Base-by-base conservation (phyloP, 1,140 invertebrate genomes). In the Lutraria rhynchaena region DNA sequence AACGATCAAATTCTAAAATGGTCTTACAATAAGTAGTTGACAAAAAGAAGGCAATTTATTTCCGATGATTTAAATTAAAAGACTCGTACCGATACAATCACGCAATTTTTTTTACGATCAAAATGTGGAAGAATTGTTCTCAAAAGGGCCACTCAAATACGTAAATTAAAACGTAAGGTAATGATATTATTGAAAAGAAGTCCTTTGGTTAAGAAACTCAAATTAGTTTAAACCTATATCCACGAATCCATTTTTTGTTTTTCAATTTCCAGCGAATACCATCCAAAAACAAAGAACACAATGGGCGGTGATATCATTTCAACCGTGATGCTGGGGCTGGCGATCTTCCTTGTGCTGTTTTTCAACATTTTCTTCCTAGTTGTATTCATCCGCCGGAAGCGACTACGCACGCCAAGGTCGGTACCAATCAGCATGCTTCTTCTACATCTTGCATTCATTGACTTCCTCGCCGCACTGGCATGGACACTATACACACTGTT, bases 401-500 rank as follows among this genome's bases (percentile, higher is more conserved):
- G 78, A 29, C 65, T 85, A 9, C 57, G 81, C 35, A 83, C 60
- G 13, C 69, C 81, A 11, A 37, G 57, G 1, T 77, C 71, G 27
- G n/a, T 49, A 15, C 78, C 76, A 46, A 19, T 61, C 4, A 70
- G 53, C 35, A 57, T 86, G 41, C 41, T 87, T 75, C 33, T 49
- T 73, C 27, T 82, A 3, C 80, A 78, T 65, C 63, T 87, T 4
- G 76, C 85, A 46, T 11, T 76, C 7, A 60, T 75, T 11, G 83
- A 87, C 46, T 61, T 85, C 19, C 22, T 85, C 11, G 82, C 65
- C 1, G 73, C 74, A 2, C 0, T 37, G 22, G 27, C 67, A 11
- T 87, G 85, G 85, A 83, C 81, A 31, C 55, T 70, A 3, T 80
- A 81, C 17, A 83, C 81, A 4, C 15, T 46, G 15, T 55, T 87